These are phyloP conservation scores for Orthosia gothica DNA, from an alignment of 2,888 invertebrate species.

Conservation along the genomic window DNA sequence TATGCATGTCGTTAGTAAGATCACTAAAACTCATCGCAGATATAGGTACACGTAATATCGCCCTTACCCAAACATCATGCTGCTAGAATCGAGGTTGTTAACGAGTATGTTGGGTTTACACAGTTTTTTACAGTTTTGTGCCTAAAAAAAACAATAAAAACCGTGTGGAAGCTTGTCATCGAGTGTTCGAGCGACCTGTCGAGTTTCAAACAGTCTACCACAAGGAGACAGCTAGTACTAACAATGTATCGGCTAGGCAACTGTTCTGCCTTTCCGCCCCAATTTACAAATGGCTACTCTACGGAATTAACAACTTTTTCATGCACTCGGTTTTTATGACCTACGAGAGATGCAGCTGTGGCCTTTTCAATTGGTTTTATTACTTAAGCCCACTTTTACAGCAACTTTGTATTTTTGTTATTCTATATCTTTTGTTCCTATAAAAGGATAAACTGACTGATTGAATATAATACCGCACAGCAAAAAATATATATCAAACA, in stretches of 20 bases:
- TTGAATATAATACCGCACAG: too few relatives aligned
- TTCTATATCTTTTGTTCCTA: too few relatives aligned
- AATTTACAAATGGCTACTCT: constrained; percentile 44
- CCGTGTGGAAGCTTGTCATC: background rate
- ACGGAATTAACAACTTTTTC: constrained; percentile 26
- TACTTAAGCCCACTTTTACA: background rate
- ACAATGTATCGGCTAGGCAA: constrained; percentile 1
- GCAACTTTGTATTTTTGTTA: too few relatives aligned
- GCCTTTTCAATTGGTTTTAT: background rate
- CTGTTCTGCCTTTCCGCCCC: constrained; percentile 33
- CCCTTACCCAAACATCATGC: background rate
- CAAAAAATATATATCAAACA: background rate
- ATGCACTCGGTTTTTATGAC: constrained; percentile 3
- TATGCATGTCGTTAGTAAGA: background rate
- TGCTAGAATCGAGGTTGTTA: background rate
- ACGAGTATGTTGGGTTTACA: background rate
- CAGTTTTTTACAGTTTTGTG: background rate
- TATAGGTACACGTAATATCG: background rate
- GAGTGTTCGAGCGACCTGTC: background rate
- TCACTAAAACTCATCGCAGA: background rate
- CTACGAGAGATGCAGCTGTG: constrained; percentile 28
- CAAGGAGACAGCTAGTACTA: background rate
- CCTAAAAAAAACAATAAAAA: background rate
- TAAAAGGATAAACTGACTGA: too few relatives aligned
- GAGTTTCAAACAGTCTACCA: constrained; percentile 1